A percentile compares a stretch with the other conserved stretches of the same genome.
Conservation (phyloP, 2,113 vertebrate genomes). For the Osmerus eperlanus region DNA sequence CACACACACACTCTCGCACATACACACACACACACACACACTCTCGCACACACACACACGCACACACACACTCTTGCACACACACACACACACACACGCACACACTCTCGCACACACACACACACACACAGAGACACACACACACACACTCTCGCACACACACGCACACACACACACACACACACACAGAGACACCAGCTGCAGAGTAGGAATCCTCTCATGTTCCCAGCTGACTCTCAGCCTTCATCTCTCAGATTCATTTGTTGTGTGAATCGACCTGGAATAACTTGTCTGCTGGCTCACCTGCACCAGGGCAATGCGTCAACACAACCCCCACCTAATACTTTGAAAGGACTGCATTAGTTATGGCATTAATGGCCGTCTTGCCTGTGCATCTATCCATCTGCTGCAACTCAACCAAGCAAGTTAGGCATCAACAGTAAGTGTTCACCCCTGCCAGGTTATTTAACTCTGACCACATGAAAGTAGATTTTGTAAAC, state of each 20-base stretch:
- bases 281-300: conserved; percentile 54
- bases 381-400: conserved; percentile 44
- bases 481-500: conserved; percentile 55
- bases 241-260: conserved; percentile 36
- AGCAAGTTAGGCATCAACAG: conserved; percentile 38
- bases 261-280: conserved; percentile 41
- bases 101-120: neutral
- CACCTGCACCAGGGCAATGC: conserved; percentile 47
- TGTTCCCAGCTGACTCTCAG: conserved; percentile 16
- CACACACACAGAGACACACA: no score
- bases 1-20: neutral
- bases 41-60: neutral
- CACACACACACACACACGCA: neutral
- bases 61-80: neutral
- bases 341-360: conserved; percentile 48
- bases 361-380: conserved; percentile 52
- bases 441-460: conserved; percentile 24
- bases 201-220: conserved; percentile 6
- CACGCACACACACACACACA: neutral
- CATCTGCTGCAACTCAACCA: conserved; percentile 50
- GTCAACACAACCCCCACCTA: conserved; percentile 42
- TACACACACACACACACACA: neutral
- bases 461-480: conserved; percentile 40
- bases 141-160: neutral
- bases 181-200: conserved; percentile 17